phyloP scores from a whole-genome alignment of 2,888 invertebrate species.

The Cosmorhoe ocellata region DNA sequence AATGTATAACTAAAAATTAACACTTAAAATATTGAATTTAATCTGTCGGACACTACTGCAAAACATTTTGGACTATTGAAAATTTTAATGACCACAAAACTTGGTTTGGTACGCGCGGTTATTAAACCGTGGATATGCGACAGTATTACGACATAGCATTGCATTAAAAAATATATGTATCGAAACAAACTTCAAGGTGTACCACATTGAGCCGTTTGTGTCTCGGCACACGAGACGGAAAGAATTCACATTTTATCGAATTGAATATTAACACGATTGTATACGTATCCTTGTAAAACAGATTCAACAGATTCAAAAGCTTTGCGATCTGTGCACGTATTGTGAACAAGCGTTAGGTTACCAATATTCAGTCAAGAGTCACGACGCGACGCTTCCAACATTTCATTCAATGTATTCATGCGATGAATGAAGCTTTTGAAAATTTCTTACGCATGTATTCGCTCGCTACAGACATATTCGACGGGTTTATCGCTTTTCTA shows the following conservation, averaged over 20 bases:
- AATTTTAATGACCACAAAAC: no score
- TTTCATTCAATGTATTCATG: not conserved
- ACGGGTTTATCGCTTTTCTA: conserved; percentile 1
- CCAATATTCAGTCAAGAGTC: no score
- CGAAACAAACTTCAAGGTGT: conserved; percentile 19
- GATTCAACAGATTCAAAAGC: conserved; percentile 8
- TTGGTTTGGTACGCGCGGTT: not conserved
- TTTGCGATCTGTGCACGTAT: conserved; percentile 1
- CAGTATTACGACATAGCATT: conserved; percentile 1
- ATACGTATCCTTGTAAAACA: not conserved
- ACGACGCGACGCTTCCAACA: no score
- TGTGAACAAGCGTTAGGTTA: no score
- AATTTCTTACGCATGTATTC: conserved; percentile 3
- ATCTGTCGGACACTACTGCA: no score
- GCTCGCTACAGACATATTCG: not conserved
- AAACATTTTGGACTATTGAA: no score
- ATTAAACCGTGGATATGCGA: conserved; percentile 28
- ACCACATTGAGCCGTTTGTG: conserved; percentile 12
- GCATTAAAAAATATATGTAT: conserved; percentile 9
- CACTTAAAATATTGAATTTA: no score
- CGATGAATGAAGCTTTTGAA: conserved; percentile 8
- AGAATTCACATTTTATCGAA: conserved; percentile 11
- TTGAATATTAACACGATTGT: conserved; percentile 3
- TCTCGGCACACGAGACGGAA: conserved; percentile 4
- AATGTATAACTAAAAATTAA: no score